These are phyloP conservation scores for Anarhynchus alexandrinus DNA, from an alignment of 2,113 vertebrate species.

Conservation along the genomic window DNA sequence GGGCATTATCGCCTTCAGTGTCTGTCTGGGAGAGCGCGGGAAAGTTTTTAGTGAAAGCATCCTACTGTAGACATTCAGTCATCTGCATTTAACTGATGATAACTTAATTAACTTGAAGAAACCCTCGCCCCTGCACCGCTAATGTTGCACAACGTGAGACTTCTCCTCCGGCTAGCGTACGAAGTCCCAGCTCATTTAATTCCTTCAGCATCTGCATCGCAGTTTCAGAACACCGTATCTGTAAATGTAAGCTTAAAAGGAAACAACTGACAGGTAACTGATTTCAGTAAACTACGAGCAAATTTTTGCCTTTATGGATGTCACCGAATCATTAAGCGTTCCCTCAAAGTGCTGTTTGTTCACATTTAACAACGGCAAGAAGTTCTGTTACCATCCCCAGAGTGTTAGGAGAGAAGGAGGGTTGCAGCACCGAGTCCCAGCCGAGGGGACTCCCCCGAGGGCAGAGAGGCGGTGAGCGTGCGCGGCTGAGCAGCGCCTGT, in stretches of 20 bases:
- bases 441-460: too few species aligned
- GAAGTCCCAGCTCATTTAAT: neutral
- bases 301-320: neutral
- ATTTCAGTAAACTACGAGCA: neutral
- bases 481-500: neutral
- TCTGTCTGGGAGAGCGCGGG: neutral
- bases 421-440: fast-evolving
- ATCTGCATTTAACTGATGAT: neutral
- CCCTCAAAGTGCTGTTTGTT: neutral
- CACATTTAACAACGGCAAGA: neutral
- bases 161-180: neutral
- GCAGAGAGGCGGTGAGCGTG: fast-evolving
- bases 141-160: neutral
- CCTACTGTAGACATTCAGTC: neutral
- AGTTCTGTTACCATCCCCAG: neutral
- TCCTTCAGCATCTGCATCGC: neutral
- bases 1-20: neutral
- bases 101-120: constrained; percentile 10
- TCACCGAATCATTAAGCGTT: neutral
- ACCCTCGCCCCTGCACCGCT: neutral
- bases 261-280: neutral
- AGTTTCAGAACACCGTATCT: neutral
- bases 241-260: neutral
- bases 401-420: neutral
- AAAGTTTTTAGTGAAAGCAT: neutral